Conservation (phyloP, 1,140 invertebrate genomes). For the Drosophila insularis region DNA sequence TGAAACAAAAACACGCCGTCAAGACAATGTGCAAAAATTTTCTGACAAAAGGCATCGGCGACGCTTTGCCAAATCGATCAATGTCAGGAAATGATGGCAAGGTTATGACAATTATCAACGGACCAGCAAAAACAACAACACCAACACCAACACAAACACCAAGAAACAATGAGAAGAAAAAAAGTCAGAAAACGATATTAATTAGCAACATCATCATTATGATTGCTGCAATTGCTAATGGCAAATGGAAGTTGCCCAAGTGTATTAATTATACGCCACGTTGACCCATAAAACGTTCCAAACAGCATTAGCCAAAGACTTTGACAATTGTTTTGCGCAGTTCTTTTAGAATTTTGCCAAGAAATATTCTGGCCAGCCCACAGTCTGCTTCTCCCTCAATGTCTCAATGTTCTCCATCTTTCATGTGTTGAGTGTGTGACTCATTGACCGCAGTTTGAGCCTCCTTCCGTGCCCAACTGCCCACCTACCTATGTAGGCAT, state of each 20-base stretch:
- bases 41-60: slow-evolving; percentile 28
- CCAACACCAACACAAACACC: slow-evolving; percentile 10
- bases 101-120: slow-evolving; percentile 72
- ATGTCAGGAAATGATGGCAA: slow-evolving; percentile 80
- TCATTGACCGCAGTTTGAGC: slow-evolving; percentile 52
- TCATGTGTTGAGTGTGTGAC: slow-evolving; percentile 45
- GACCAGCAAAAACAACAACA: slow-evolving; percentile 23
- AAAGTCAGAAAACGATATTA: slow-evolving; percentile 31
- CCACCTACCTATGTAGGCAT: neutral
- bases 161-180: slow-evolving; percentile 11
- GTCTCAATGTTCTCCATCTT: slow-evolving; percentile 25
- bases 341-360: slow-evolving; percentile 12
- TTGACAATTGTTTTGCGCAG: slow-evolving; percentile 59
- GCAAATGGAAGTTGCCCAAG: slow-evolving; percentile 77
- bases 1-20: slow-evolving; percentile 4
- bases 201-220: slow-evolving; percentile 50
- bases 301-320: slow-evolving; percentile 26
- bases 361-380: slow-evolving; percentile 13
- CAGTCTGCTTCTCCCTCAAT: slow-evolving; percentile 12
- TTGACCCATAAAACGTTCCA: slow-evolving; percentile 71
- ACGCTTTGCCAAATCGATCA: slow-evolving; percentile 70
- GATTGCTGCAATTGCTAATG: slow-evolving; percentile 58
- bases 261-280: slow-evolving; percentile 78
- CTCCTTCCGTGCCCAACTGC: neutral
- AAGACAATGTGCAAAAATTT: slow-evolving; percentile 9